phyloP scores from a whole-genome alignment of 2,797 vertebrate genomes.

The Toxotes lorentzi region DNA sequence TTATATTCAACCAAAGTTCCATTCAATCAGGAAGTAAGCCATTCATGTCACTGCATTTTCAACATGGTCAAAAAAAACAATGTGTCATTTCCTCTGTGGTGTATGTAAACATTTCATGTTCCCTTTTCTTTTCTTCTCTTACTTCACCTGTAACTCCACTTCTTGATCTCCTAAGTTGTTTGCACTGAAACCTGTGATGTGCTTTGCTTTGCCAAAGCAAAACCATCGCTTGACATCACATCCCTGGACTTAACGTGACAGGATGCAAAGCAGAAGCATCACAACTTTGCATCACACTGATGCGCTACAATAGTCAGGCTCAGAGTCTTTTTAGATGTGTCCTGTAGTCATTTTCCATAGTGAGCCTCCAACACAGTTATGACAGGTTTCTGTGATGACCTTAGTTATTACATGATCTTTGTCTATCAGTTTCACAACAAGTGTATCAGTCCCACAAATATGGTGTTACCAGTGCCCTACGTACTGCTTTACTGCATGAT shows the following conservation, averaged over 20 bases:
- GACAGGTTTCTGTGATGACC: background rate
- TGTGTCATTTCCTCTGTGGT: constrained; percentile 44
- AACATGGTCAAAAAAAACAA: background rate
- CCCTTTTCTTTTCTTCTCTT: constrained; percentile 23
- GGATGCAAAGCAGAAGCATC: too few species aligned
- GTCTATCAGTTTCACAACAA: background rate
- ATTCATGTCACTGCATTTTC: background rate
- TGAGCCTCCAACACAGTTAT: background rate
- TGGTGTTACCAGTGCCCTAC: background rate
- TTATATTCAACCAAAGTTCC: background rate
- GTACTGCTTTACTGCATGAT: background rate
- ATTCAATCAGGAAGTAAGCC: background rate
- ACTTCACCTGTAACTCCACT: background rate
- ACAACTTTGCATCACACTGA: too few species aligned
- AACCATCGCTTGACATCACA: too few species aligned
- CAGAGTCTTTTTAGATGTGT: background rate
- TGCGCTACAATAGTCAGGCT: background rate
- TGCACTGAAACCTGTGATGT: background rate
- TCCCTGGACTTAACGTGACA: too few species aligned
- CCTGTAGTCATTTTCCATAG: background rate
- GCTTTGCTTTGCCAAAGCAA: background rate
- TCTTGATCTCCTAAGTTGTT: background rate
- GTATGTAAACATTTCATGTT: constrained; percentile 13
- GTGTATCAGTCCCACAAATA: background rate
- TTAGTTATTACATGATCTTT: background rate